Conservation (phyloP, 1,140 invertebrate genomes). For the Popillia japonica region DNA sequence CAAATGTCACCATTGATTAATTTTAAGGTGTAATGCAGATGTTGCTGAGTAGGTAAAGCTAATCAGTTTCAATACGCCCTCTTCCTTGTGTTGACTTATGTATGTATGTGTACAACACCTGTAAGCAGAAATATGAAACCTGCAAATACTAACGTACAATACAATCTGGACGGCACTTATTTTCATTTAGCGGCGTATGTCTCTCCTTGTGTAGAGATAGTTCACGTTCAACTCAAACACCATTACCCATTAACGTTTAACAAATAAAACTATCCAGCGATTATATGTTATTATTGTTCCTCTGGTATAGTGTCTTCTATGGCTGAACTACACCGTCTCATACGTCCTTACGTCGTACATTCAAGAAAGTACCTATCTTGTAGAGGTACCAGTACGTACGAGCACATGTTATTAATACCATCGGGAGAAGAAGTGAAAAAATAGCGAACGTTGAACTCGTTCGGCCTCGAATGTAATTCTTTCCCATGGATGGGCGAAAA, state of each 20-base stretch:
- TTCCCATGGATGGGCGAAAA: constrained; percentile 28
- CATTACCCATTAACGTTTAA: constrained; percentile 12
- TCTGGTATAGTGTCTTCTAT: neutral
- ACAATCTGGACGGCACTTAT: neutral
- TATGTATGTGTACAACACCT: no score
- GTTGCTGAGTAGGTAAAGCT: no score
- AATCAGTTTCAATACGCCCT: no score
- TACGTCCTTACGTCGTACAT: neutral
- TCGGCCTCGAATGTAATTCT: constrained; percentile 33
- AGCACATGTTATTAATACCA: constrained; percentile 29
- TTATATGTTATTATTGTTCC: constrained; percentile 24
- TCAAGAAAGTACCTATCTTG: neutral
- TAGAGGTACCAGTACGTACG: neutral
- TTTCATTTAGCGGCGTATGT: neutral
- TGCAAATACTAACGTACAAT: neutral
- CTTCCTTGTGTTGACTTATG: no score
- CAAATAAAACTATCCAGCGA: constrained; percentile 15
- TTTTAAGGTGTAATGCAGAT: no score
- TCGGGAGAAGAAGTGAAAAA: constrained; percentile 28
- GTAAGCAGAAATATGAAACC: neutral
- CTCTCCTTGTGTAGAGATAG: neutral
- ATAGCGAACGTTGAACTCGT: constrained; percentile 29
- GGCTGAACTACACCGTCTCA: neutral
- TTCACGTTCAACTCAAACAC: constrained; percentile 8
- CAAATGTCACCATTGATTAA: no score